Conservation (phyloP, 2,888 invertebrate genomes). For the Quadroppia sp. region DNA sequence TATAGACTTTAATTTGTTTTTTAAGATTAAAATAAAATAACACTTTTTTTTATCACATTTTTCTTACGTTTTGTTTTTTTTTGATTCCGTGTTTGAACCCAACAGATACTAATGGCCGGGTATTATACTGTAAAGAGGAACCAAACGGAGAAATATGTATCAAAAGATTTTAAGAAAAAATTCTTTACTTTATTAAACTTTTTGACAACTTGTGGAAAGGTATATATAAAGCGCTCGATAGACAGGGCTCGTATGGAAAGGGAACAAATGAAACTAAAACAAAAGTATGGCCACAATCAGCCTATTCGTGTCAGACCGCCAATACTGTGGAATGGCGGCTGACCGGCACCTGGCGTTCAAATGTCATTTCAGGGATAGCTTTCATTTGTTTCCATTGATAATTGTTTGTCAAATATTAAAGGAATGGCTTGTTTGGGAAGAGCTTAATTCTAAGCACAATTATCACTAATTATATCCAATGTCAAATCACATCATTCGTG, state of each 20-base stretch:
- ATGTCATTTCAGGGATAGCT: too few species aligned
- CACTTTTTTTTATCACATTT: conserved; percentile 11
- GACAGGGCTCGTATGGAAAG: not conserved
- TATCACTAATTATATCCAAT: too few species aligned
- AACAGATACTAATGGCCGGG: conserved; percentile 21
- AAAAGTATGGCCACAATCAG: not conserved
- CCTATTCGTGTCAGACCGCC: conserved; percentile 6
- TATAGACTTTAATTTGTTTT: not conserved
- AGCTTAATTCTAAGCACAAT: too few species aligned
- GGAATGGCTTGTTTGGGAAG: too few species aligned
- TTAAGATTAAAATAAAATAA: conserved; percentile 2
- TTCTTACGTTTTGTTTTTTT: not conserved
- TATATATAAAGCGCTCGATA: conserved; percentile 3
- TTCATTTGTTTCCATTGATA: too few species aligned
- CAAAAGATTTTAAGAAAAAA: conserved; percentile 23
- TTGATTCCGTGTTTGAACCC: not conserved
- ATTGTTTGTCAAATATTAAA: too few species aligned
- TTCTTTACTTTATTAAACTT: conserved; percentile 21
- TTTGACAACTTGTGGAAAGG: conserved; percentile 11
- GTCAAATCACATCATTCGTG: too few species aligned
- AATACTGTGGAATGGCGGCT: not conserved
- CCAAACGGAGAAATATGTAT: conserved; percentile 17
- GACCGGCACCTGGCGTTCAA: too few species aligned
- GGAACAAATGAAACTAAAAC: not conserved
- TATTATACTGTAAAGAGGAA: conserved; percentile 27